Percentiles rank a stretch among this genome's conserved stretches.
These are phyloP conservation scores for Oligia fasciuncula DNA, from an alignment of 2,888 invertebrate genomes.

Conservation along the genomic window DNA sequence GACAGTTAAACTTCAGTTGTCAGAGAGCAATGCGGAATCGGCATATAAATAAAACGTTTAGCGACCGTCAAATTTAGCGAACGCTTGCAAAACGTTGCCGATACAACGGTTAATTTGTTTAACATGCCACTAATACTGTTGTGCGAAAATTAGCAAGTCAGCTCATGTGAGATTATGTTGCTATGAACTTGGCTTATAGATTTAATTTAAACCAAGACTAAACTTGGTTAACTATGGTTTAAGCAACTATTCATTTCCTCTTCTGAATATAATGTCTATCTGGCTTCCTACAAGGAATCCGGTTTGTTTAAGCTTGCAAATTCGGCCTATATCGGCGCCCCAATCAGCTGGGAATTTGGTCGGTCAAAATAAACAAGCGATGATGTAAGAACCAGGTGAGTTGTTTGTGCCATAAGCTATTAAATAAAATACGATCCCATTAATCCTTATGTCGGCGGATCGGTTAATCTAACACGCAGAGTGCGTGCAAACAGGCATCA, in stretches of 20 bases:
- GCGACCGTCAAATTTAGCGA: slow-evolving; percentile 80
- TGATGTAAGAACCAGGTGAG: slow-evolving; percentile 57
- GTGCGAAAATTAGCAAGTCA: slow-evolving; percentile 75
- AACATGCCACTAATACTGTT: slow-evolving; percentile 79
- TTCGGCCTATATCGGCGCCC: not conserved
- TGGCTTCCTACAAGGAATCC: slow-evolving; percentile 6
- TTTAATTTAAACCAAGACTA: slow-evolving; percentile 35
- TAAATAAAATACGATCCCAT: slow-evolving; percentile 63
- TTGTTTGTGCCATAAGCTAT: slow-evolving; percentile 50
- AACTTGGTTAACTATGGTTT: not conserved
- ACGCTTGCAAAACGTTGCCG: slow-evolving; percentile 77
- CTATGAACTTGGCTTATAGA: slow-evolving; percentile 39
- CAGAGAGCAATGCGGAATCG: slow-evolving; percentile 74
- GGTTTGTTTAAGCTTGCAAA: slow-evolving; percentile 22
- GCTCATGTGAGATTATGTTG: slow-evolving; percentile 39
- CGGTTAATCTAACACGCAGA: slow-evolving; percentile 62
- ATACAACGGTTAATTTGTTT: slow-evolving; percentile 79
- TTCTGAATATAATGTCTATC: not conserved
- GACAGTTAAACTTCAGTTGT: slow-evolving; percentile 44
- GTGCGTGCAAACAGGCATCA: slow-evolving; percentile 63
- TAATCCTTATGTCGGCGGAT: slow-evolving; percentile 61
- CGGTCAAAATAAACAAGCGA: slow-evolving; percentile 47
- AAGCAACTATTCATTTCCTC: not conserved
- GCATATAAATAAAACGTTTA: slow-evolving; percentile 78
- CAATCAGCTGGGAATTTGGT: slow-evolving; percentile 39